phyloP scores from a whole-genome alignment of 2,888 invertebrate species.

The Patella pellucida region DNA sequence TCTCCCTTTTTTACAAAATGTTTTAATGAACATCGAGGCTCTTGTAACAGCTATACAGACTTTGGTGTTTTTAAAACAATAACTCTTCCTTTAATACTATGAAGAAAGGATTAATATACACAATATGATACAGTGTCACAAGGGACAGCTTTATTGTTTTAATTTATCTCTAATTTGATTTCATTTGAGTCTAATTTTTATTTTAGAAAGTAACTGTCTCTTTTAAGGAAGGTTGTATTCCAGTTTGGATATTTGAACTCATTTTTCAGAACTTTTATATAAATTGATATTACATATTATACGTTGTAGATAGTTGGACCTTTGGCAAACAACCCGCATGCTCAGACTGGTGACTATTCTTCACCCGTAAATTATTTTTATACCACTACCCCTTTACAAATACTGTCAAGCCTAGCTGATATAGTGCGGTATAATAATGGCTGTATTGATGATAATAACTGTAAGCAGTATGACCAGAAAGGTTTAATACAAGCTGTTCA shows the following conservation, averaged over 20 bases:
- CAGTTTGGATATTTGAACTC: no score
- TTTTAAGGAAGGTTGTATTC: no score
- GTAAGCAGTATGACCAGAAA: conserved; percentile 46
- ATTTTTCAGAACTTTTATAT: background rate
- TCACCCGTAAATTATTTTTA: conserved; percentile 44
- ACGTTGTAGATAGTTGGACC: conserved; percentile 61
- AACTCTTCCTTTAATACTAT: no score
- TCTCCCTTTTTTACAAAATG: background rate
- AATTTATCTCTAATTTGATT: no score
- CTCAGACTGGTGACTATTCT: conserved; percentile 61
- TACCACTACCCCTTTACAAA: conserved; percentile 52
- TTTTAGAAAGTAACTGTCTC: no score
- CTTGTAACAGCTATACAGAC: background rate
- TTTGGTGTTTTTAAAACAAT: background rate
- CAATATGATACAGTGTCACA: no score
- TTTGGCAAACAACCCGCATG: conserved; percentile 55
- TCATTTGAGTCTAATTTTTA: no score
- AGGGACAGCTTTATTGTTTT: no score
- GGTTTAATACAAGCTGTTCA: conserved; percentile 45
- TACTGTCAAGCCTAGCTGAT: conserved; percentile 47
- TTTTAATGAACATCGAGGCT: conserved; percentile 22
- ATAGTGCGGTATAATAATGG: conserved; percentile 43
- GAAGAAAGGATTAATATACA: no score
- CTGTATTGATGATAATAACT: conserved; percentile 50
- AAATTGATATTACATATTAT: background rate